Base-by-base conservation (phyloP, 1,140 invertebrate species). In the Notospermus geniculatus region DNA sequence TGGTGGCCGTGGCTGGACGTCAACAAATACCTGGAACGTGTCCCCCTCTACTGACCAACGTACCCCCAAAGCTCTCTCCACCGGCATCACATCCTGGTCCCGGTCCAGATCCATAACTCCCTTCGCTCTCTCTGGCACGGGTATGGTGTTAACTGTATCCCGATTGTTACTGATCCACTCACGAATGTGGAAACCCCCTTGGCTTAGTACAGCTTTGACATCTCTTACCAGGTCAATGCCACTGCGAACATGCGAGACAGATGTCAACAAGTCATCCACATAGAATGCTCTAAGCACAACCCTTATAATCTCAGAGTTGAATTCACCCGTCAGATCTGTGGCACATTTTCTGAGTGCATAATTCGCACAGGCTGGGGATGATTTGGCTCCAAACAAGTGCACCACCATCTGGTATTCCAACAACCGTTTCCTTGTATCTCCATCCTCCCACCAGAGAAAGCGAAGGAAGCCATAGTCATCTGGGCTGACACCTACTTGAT, bases 381-480 rank as follows among this genome's bases (percentile, higher is more conserved):
- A 66, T 17, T 28, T 43, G 5, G 57, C 63, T 27, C 66, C 57
- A 58, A 68, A 63, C 22, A 62, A 7, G 15, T 36, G 32, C 15
- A 68, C 66, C 5, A 15, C 54, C 68, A 68, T 70, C 39, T 58
- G 50, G 57, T 68, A 65, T 9, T 62, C 60, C 2, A 32, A 19
- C 2, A 57, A 50, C 29, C 60, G 19, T 28, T 39, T 39, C 13
- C 46, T n/a, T 15, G 63, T 4, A 43, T 64, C 53, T 5, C 60
- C 65, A 50, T 62, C 63, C 32, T 52, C 32, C 32, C 57, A 19
- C 30, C 54, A 19, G 1, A 2, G 23, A 41, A 57, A 46, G 57
- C 63, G 1, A 54, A 56, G 15, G 15, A 36, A 36, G 15, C 32
- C 15, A 7, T 4, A 4, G 15, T 36, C 32, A 4, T 62, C 32